Percentiles rank a stretch among this genome's conserved stretches.
phyloP scores from a whole-genome alignment of 2,113 vertebrate species.

The Tapirus terrestris region DNA sequence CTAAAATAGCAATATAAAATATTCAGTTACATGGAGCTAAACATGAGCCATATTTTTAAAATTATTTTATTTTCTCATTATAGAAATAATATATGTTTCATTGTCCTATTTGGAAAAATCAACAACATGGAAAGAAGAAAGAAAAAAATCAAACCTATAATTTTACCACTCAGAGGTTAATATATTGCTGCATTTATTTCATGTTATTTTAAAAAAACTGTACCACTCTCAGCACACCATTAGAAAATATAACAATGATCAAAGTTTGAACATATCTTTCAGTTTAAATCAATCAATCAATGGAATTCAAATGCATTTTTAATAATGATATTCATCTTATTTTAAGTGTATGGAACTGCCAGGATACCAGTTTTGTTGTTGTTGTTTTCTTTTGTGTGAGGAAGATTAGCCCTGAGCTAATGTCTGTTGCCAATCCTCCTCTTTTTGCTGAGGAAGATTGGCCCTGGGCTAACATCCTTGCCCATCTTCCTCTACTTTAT shows the following conservation, averaged over 20 bases:
- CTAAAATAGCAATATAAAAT: slow-evolving; percentile 30
- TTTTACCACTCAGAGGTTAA: neutral
- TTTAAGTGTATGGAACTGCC: neutral
- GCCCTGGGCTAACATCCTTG: too few species aligned
- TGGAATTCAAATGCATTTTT: slow-evolving; percentile 31
- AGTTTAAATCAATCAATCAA: slow-evolving; percentile 40
- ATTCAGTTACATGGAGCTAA: neutral
- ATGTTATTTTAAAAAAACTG: slow-evolving; percentile 19
- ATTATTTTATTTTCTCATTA: slow-evolving; percentile 30
- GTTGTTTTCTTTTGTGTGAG: too few species aligned
- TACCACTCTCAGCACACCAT: neutral
- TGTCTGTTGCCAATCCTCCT: too few species aligned
- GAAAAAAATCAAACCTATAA: neutral
- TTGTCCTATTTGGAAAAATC: neutral
- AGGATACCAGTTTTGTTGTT: too few species aligned
- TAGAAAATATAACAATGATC: slow-evolving; percentile 30
- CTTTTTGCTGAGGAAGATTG: too few species aligned
- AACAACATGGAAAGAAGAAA: neutral
- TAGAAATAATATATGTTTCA: slow-evolving; percentile 28
- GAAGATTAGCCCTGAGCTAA: too few species aligned
- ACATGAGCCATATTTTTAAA: neutral
- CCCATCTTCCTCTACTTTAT: too few species aligned
- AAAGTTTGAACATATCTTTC: neutral
- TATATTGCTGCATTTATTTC: neutral
- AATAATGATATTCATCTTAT: neutral